A percentile compares a stretch with the other conserved stretches of the same genome.
These are phyloP conservation scores for Lingula anatina DNA, from an alignment of 2,888 invertebrate species.

Conservation along the genomic window DNA sequence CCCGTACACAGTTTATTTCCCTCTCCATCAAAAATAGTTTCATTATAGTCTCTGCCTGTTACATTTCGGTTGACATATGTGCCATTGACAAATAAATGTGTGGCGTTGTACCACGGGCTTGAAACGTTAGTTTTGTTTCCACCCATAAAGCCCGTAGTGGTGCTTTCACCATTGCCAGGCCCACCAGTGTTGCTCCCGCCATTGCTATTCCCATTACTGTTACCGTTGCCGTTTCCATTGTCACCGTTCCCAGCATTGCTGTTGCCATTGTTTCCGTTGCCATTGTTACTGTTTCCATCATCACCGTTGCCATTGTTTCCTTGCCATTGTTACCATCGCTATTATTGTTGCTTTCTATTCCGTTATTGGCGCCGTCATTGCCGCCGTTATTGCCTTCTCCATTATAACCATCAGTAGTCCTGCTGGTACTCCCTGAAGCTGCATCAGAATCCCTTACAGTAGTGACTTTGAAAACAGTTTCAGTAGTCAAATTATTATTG, in stretches of 20 bases:
- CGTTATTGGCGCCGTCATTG: not conserved
- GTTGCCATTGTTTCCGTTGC: not conserved
- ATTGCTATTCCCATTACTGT: not conserved
- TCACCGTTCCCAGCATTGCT: not conserved
- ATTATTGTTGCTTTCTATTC: not conserved
- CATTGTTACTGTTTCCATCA: not conserved
- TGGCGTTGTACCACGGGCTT: not conserved
- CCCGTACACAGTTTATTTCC: too few relatives aligned
- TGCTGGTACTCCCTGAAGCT: not conserved
- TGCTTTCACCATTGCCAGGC: not conserved
- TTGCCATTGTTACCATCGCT: not conserved
- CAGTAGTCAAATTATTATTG: not conserved
- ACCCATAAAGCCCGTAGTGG: not conserved
- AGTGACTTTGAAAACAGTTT: not conserved
- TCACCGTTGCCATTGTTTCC: too few relatives aligned
- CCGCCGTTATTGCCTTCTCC: not conserved
- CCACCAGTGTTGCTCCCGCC: slow-evolving; percentile 2
- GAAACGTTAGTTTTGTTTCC: not conserved
- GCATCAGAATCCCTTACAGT: not conserved
- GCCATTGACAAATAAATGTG: not conserved
- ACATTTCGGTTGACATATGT: not conserved
- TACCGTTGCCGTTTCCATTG: not conserved
- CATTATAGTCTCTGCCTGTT: not conserved
- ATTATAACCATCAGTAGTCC: not conserved
- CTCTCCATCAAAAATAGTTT: not conserved